Conservation (phyloP, 2,797 vertebrate species). For the Carapus acus region DNA sequence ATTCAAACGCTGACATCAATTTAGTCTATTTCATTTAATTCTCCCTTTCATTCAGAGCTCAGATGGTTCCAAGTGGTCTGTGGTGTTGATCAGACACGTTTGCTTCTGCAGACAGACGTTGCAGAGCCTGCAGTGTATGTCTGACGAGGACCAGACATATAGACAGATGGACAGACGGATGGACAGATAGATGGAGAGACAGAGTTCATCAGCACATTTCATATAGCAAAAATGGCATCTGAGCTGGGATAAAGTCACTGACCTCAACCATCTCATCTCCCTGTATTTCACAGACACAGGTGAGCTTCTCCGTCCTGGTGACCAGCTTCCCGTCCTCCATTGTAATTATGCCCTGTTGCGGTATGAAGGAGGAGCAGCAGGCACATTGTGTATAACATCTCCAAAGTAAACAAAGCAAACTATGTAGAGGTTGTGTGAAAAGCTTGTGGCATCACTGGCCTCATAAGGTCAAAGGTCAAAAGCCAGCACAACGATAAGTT, state of each 20-base stretch:
- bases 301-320: conserved; percentile 72
- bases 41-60: too few relatives aligned
- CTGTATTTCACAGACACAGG: conserved; percentile 74
- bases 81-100: conserved; percentile 49
- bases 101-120: conserved; percentile 74
- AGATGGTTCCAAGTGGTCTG: not conserved
- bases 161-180: too few relatives aligned
- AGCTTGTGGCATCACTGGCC: too few relatives aligned
- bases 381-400: too few relatives aligned
- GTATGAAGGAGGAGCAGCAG: too few relatives aligned
- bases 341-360: conserved; percentile 72
- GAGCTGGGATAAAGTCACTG: too few relatives aligned
- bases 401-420: too few relatives aligned
- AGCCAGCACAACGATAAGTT: too few relatives aligned
- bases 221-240: not conserved
- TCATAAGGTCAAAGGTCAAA: too few relatives aligned
- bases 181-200: not conserved
- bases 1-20: too few relatives aligned
- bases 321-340: conserved; percentile 77
- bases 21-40: too few relatives aligned
- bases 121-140: conserved; percentile 69
- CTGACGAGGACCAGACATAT: conserved; percentile 55
- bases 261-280: conserved; percentile 84
- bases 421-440: too few relatives aligned
- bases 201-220: not conserved